Conservation (phyloP, 2,797 vertebrate species). For the Cercopithecus mitis region DNA sequence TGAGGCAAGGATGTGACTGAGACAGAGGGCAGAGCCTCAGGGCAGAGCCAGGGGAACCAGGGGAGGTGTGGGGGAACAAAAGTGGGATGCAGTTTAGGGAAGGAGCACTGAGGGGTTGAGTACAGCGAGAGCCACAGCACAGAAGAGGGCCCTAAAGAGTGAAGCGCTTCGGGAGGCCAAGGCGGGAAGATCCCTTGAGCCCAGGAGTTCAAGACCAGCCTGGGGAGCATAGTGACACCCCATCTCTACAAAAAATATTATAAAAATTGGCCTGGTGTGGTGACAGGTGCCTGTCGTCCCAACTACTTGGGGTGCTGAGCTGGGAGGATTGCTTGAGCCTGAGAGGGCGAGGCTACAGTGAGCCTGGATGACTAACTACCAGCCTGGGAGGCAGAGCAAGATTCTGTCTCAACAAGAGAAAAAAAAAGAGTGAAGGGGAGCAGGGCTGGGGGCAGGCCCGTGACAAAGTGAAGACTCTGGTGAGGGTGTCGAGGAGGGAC, state of each 20-base stretch:
- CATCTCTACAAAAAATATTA: neutral
- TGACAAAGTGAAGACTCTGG: rapidly evolving
- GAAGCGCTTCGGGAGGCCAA: neutral
- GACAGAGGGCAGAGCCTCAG: too few species aligned
- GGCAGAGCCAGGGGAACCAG: neutral
- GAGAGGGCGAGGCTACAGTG: neutral
- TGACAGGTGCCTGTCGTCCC: neutral
- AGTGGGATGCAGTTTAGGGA: neutral
- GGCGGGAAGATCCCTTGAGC: neutral
- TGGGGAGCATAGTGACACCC: neutral
- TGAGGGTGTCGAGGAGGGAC: neutral
- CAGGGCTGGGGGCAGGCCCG: neutral
- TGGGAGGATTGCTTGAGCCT: neutral
- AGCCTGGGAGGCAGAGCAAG: neutral
- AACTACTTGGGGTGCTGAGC: neutral
- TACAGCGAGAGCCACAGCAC: neutral
- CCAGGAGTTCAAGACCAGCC: neutral
- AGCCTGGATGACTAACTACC: neutral
- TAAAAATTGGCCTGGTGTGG: neutral
- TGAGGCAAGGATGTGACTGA: rapidly evolving
- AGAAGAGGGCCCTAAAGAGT: neutral
- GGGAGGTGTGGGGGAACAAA: neutral
- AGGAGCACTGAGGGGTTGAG: neutral
- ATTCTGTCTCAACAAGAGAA: neutral
- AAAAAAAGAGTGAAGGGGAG: neutral